Base-by-base conservation (phyloP, 2,888 invertebrate species). In the Mystacides longicornis region DNA sequence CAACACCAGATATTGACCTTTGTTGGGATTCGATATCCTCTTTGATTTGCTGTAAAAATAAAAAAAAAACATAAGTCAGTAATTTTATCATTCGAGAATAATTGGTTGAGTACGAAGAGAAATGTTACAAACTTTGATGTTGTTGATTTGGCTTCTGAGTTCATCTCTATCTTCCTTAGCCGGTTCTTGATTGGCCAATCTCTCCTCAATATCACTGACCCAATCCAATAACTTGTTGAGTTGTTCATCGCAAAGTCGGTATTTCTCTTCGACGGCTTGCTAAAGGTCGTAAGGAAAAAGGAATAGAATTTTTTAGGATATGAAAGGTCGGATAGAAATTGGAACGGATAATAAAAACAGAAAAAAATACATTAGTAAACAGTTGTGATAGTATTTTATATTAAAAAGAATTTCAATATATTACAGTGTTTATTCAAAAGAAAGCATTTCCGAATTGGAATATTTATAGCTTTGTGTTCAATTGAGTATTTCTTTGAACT, bases 251-350 rank as follows among this genome's bases (percentile, higher is more conserved):
- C 93, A 93, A 65, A 90, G 79, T 69, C 89, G 88, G 80, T 93
- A 94, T 73, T 93, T 93, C 72, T 94, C 94, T 75, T 93, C 90
- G 65, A 93, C 90, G 67, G 93, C 93, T 89, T 93, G 92, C 94
- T 94, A 81, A 63, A 45, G 51, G 48, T 56, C 45, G 51, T 45
- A 23, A 52, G 18, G 11, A 27, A 33, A 33, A 19, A 18, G 16
- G 9, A n/a, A 19, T 27, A 27, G 33, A 50, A 31, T 23, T 7
- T 11, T 22, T 37, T 1, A 16, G 49, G 49, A 16, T n/a, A 37
- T 5, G 11, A 37, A 7, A 14, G 37, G 37, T n/a, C 14, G 37
- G 37, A 37, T n/a, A 37, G 14, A 37, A 14, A 37, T 14, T 37
- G 14, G 37, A 37, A 37, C 14, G 37, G 37, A 37, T 37, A 7